Evolutionary conservation across 2,113 vertebrate species (phyloP), one percentile per base, ranked within the genome.

Genomic region (Vimba vimba): DNA sequence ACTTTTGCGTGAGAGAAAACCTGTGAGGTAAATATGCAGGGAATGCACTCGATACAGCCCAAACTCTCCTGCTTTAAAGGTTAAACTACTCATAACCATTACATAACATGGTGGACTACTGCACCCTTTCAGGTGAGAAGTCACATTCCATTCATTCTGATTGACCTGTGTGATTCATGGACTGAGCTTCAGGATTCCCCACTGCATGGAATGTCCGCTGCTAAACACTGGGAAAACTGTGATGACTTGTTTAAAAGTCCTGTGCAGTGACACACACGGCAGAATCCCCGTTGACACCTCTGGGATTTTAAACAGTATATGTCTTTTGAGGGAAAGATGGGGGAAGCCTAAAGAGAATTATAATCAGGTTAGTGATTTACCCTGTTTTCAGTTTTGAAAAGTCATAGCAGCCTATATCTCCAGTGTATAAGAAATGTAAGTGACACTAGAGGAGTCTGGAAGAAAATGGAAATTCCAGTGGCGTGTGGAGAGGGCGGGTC

Each of bases 101-200:
- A 64, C 60, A 50, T 79, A 69, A 68, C 78, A 23, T 68, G 50
- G 6, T 21, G n/a, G 9, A 43, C 74, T 17, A 36, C 71, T 17
- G 13, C 76, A 4, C 33, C 85, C 8, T 2, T 80, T 84, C 78
- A 86, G 25, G 39, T 84, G 45, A 79, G 39, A 75, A 84, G 11
- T 21, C 75, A 27, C 83, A 78, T 86, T 79, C 73, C 62, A 55
- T 43, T 75, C 66, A 79, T 59, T 60, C 66, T 30, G 15, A 50
- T 45, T 43, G 12, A 71, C 0, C 75, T 39, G 50, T 59, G 68
- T 77, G 83, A 85, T 27, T 55, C 69, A 64, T 52, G 64, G 39
- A 23, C 30, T n/a, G 33, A 45, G 7, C 25, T 4, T 11, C 33
- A 68, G 86, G 78, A 85, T 77, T 88, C 87, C 87, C 79, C 71